Percentiles rank a stretch among this genome's conserved stretches.
phyloP scores from a whole-genome alignment of 2,113 vertebrate species.

The Cisticola juncidis region DNA sequence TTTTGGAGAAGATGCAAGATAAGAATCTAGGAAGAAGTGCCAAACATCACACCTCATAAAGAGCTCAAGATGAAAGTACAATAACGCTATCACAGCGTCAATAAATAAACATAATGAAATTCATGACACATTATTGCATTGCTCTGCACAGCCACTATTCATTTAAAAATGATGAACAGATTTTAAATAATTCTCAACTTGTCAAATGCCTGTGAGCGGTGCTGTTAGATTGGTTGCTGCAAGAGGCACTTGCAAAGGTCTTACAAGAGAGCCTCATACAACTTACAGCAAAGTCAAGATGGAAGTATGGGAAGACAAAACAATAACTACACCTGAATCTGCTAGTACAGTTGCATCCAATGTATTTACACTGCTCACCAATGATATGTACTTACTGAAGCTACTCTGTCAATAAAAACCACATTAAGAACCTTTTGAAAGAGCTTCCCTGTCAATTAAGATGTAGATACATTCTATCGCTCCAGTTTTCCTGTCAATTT shows the following conservation, averaged over 20 bases:
- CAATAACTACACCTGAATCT: conserved; percentile 6
- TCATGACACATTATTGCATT: conserved; percentile 68
- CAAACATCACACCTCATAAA: conserved; percentile 22
- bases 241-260: neutral
- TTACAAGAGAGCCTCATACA: neutral
- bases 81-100: conserved; percentile 43
- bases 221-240: neutral
- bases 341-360: neutral
- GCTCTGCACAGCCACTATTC: conserved; percentile 57
- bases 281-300: conserved; percentile 9
- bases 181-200: conserved; percentile 65
- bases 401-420: conserved; percentile 71
- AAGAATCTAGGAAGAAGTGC: neutral
- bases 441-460: conserved; percentile 73
- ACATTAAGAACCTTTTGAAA: conserved; percentile 71
- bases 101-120: conserved; percentile 77
- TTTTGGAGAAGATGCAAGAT: conserved; percentile 19
- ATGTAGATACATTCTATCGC: conserved; percentile 57
- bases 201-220: conserved; percentile 27
- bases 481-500: conserved; percentile 73
- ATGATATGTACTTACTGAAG: conserved; percentile 46
- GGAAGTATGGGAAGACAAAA: neutral
- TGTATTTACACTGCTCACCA: conserved; percentile 60
- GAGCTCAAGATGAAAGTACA: conserved; percentile 48
- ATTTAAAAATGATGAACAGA: conserved; percentile 59